Base-by-base conservation (phyloP, 2,888 invertebrate species). In the Stictocephala bisonia region DNA sequence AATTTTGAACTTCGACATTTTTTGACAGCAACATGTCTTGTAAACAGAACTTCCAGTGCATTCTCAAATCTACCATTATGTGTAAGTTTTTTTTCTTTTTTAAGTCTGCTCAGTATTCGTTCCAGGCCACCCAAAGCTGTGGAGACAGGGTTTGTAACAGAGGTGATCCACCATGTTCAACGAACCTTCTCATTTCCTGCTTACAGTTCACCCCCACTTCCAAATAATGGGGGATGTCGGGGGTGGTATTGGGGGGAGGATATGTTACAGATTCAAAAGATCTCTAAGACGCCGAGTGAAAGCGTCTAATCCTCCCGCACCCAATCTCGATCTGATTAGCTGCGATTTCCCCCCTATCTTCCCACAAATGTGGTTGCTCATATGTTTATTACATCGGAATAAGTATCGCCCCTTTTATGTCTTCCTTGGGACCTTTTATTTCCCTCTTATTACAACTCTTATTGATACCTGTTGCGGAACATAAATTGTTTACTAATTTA, bases 271-370 rank as follows among this genome's bases (percentile, higher is more conserved):
- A 60, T 60, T 40, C 35, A 60, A 31, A 26, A 60, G 60, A 60
- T n/a, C 29, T 40, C 35, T 40, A 60, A 56, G 56, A 56, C 56
- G 56, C 56, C 56, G 29, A 56, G 56, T 56, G 56, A 56, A 60
- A 60, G 60, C 15, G 4, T 35, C 60, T 60, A 60, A 60, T 60
- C 60, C 60, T 40, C 60, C 29, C 20, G 56, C 11, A 56, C 56
- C 56, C 22, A 60, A 60, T 60, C 60, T 60, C 35, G 60, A 29
- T 60, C 40, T 60, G 60, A 60, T 60, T 60, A 60, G 60, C 60
- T 22, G 22, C 31, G 60, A 60, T 60, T 60, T 35, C 29, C 31
- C 40, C 60, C 51, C 27, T 27, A 24, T 51, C 31, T 56, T 24
- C 40, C 60, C 20, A n/a, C 24, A 15, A 15, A 1, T 35, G 35